Percentiles rank a stretch among this genome's conserved stretches.
Evolutionary conservation across 2,888 invertebrate species (phyloP).

Genomic region (Cryptophagus acutangulus): DNA sequence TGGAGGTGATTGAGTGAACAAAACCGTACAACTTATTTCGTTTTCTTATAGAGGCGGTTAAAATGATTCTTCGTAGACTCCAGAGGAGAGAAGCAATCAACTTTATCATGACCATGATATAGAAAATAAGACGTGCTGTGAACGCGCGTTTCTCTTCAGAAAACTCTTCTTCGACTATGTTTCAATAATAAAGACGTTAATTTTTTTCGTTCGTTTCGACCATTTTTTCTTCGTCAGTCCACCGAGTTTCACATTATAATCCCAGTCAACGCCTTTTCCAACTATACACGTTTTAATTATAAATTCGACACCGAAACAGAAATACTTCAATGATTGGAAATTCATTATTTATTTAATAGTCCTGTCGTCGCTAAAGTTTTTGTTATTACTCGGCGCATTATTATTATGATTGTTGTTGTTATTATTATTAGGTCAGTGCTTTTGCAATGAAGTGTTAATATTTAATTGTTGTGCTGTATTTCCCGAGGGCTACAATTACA

Average conservation of each 20-base stretch:
- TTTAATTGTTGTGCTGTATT: constrained; percentile 38
- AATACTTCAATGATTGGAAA: too few species aligned
- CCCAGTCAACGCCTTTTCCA: constrained; percentile 4
- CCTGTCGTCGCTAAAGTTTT: too few species aligned
- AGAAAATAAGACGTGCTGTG: constrained; percentile 28
- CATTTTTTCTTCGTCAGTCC: background rate
- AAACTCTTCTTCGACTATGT: constrained; percentile 3
- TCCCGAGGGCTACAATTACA: constrained; percentile 32
- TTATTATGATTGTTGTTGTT: too few species aligned
- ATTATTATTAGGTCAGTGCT: constrained; percentile 31
- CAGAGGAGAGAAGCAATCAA: constrained; percentile 21
- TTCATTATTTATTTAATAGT: too few species aligned
- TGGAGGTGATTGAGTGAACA: constrained; percentile 34
- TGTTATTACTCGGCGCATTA: too few species aligned
- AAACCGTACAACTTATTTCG: constrained; percentile 16
- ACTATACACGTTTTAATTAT: constrained; percentile 4
- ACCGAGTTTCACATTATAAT: too few species aligned
- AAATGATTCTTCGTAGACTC: too few species aligned
- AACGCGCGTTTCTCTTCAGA: constrained; percentile 10
- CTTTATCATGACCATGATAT: constrained; percentile 18
- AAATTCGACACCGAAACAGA: background rate
- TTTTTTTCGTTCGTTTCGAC: constrained; percentile 16
- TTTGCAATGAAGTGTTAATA: constrained; percentile 41
- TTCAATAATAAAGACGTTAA: constrained; percentile 29
- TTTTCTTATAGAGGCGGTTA: too few species aligned